Base-by-base conservation (phyloP, 2,113 vertebrate genomes). In the Eonycteris spelaea region DNA sequence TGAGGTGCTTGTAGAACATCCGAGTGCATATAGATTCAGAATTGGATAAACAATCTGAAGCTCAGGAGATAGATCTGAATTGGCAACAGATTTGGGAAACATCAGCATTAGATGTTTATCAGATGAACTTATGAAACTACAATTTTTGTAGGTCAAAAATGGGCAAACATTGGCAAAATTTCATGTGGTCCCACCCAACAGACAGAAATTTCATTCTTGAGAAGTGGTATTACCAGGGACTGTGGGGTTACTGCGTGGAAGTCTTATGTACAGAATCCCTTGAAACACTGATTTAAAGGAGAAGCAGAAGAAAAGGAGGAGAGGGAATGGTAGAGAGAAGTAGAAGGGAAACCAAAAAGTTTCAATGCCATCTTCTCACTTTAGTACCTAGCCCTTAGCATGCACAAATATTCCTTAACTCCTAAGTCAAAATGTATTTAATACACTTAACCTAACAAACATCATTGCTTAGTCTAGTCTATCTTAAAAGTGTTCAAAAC, bases 91-190 rank as follows among this genome's bases (percentile, higher is more conserved):
- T 40, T 43, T 68, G 45, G 70, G 65, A 90, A 94, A 77, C 48
- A 79, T 24, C 16, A 74, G 28, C 24, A 63, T 30, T 51, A 51
- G 51, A 51, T 51, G 51, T 51, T 2, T 71, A 28, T n/a, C 84
- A n/a, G 67, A 40, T 28, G 28, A 83, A 78, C 4, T 61, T 91
- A 86, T 9, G 28, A 75, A 94, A 94, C 1, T 38, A 0, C 24
- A 16, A 74, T 90, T 74, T 95, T 79, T 91, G 2, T 77, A 61
- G n/a, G 80, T 78, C 24, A 92, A 93, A 94, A 90, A 85, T 22
- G n/a, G 45, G 24, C 6, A 11, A 86, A 82, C 1, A 68, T 0
- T 73, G 33, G 38, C 65, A 89, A 91, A 77, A 40, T 74, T 90
- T 80, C 59, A 33, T 26, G 91, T 63, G 26, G 24, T 57, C 63